A percentile compares a stretch with the other conserved stretches of the same genome.
phyloP scores from a whole-genome alignment of 2,797 vertebrate species.

The Urocyon cinereoargenteus region DNA sequence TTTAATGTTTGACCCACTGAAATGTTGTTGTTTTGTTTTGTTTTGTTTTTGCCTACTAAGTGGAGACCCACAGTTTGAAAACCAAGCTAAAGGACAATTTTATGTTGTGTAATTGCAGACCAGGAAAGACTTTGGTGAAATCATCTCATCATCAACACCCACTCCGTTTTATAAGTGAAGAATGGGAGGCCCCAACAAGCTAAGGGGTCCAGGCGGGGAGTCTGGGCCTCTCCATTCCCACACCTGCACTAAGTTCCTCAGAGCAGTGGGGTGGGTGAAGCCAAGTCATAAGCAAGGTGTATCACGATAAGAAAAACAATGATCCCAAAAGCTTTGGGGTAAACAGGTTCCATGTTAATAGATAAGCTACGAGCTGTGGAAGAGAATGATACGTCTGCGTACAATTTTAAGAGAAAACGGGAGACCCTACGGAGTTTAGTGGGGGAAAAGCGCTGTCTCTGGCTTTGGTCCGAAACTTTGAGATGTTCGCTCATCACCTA shows the following conservation, averaged over 20 bases:
- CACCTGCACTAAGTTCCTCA: neutral
- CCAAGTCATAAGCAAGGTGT: neutral
- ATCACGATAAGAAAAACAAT: neutral
- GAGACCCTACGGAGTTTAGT: neutral
- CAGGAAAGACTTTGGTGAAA: neutral
- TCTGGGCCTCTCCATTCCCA: neutral
- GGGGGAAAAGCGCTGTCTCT: neutral
- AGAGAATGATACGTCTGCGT: neutral
- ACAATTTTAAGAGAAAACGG: slow-evolving; percentile 35
- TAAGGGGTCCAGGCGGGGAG: neutral
- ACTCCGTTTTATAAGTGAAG: neutral
- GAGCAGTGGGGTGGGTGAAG: neutral
- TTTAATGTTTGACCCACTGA: neutral
- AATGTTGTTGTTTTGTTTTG: neutral
- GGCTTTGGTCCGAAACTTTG: neutral
- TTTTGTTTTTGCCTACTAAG: neutral
- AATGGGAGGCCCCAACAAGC: neutral
- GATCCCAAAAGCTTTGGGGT: neutral
- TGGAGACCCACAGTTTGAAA: slow-evolving; percentile 9
- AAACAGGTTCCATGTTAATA: neutral
- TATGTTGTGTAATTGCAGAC: neutral
- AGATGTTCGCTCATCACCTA: neutral
- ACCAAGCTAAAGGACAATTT: neutral
- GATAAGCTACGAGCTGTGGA: neutral
- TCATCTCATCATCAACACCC: neutral